Base-by-base conservation (phyloP, 2,797 vertebrate species). In the Siniperca obscura region DNA sequence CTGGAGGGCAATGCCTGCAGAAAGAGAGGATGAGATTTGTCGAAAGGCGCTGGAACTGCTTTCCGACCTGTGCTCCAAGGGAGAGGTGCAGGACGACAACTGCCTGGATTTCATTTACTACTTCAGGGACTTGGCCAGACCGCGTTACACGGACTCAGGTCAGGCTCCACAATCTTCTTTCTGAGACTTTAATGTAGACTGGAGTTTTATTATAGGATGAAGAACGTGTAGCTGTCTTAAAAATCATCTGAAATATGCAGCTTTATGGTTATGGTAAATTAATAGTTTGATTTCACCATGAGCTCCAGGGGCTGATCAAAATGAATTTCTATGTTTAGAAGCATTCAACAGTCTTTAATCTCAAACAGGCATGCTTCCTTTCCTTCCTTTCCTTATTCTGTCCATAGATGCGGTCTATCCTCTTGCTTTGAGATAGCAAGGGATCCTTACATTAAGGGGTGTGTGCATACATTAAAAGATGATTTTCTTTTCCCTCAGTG, bases 1-100 rank as follows among this genome's bases (percentile, higher is more conserved):
- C 97, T 98, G 97, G 96, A 96, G 96, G 97, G 97, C 96, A 97
- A 99, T 99, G 98, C 96, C 97, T 96, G 97, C 96, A 95, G 97
- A 97, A 97, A 96, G 96, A 96, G 97, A 98, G 95, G 96, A 97
- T 97, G 97, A 97, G 97, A 97, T 98, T 94, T 99, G 98, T 97
- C 96, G 97, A 95, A 97, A 97, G 96, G 98, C 98, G 90, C 97
- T 98, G 93, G 96, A 97, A 89, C 96, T 99, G 94, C 96, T 99
- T 80, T 97, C 97, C 86, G 97, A 98, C 94, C 96, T 99, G 87
- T 98, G 98, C 93, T 97, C 97, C 95, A 97, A 95, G 86, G 98
- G 97, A 82, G 97, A 98, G 86, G 97, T 99, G 91, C 97, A 98
- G 89, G 96, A 97, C 95, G 98, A 98, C 89, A 95, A 96, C 95